These are phyloP conservation scores for Panagrolaimus sp. DNA, from an alignment of 1,140 invertebrate species.

Conservation along the genomic window DNA sequence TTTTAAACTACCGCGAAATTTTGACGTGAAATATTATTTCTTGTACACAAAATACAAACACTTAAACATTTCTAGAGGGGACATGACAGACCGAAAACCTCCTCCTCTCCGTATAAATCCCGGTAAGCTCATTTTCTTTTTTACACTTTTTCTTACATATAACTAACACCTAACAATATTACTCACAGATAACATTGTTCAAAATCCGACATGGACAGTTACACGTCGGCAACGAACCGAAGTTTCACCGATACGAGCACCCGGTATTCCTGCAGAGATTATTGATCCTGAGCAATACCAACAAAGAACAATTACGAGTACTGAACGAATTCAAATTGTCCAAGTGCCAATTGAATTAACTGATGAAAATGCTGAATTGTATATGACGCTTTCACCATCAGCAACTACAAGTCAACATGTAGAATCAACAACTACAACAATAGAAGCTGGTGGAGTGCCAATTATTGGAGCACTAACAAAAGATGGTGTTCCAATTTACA, in stretches of 20 bases:
- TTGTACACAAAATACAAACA: no score
- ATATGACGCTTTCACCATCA: neutral
- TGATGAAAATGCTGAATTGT: neutral
- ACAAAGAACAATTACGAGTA: neutral
- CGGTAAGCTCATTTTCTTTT: neutral
- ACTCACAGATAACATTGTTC: neutral
- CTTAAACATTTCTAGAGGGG: neutral
- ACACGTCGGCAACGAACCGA: slow-evolving; percentile 11
- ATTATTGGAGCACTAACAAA: slow-evolving; percentile 3
- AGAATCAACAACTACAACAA: slow-evolving; percentile 7
- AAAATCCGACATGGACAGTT: slow-evolving; percentile 3
- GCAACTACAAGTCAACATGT: neutral
- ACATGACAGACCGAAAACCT: slow-evolving; percentile 10
- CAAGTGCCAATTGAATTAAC: slow-evolving; percentile 8
- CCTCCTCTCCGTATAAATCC: neutral
- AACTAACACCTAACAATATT: neutral
- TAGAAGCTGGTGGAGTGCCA: neutral
- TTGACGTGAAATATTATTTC: no score
- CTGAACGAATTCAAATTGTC: slow-evolving; percentile 9
- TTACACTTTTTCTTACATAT: neutral
- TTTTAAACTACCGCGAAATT: no score
- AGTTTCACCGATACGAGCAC: slow-evolving; percentile 10
- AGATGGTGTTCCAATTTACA: slow-evolving; percentile 15
- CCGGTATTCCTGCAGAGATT: neutral
- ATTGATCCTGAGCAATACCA: slow-evolving; percentile 13